A percentile compares a stretch with the other conserved stretches of the same genome.
These are phyloP conservation scores for Lapara coniferarum DNA, from an alignment of 2,888 invertebrate genomes.

Conservation along the genomic window DNA sequence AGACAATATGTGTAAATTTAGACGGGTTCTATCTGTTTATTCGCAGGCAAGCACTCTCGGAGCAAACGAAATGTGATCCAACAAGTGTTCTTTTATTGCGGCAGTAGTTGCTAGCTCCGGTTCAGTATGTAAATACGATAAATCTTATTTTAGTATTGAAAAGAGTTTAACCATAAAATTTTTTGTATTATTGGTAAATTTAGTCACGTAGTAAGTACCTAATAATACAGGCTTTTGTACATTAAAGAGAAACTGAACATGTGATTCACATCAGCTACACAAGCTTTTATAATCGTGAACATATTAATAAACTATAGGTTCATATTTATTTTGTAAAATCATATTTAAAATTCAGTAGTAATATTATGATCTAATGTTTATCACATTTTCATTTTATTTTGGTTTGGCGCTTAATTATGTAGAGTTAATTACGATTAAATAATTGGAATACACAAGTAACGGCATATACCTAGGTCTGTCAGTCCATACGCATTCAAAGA, in stretches of 20 bases:
- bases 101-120: background rate
- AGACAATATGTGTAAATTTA: conserved; percentile 17
- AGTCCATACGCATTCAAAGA: too few relatives aligned
- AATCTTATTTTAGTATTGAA: background rate
- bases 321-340: background rate
- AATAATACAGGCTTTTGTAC: background rate
- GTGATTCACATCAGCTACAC: background rate
- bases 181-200: background rate
- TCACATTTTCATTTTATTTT: too few relatives aligned
- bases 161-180: background rate
- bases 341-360: background rate
- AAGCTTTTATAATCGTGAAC: background rate
- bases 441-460: too few relatives aligned
- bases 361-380: too few relatives aligned
- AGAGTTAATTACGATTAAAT: too few relatives aligned
- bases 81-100: conserved; percentile 11
- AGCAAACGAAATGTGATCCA: conserved; percentile 14
- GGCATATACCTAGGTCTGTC: too few relatives aligned
- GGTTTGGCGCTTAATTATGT: too few relatives aligned
- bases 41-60: background rate
- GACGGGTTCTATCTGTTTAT: conserved; percentile 7
- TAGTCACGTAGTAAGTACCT: background rate
- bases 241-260: too few relatives aligned
- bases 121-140: background rate
- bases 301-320: background rate